These are phyloP conservation scores for Apoda limacodes DNA, from an alignment of 2,888 invertebrate genomes.

Conservation along the genomic window DNA sequence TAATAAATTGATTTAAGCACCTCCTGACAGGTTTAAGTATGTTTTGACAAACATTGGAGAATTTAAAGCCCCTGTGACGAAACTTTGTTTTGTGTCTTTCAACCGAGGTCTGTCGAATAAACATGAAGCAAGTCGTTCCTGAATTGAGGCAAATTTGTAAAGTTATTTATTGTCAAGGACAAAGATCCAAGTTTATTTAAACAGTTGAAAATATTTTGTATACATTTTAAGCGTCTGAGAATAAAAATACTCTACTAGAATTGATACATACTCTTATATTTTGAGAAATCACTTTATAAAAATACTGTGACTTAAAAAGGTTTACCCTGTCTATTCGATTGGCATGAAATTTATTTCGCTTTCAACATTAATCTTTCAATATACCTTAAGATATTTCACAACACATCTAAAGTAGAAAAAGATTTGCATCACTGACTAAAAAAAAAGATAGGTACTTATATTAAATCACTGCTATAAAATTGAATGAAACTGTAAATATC, in stretches of 20 bases:
- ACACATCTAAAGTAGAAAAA: constrained; percentile 20
- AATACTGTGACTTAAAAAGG: too few relatives aligned
- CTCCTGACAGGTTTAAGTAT: constrained; percentile 62
- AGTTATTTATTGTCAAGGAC: too few relatives aligned
- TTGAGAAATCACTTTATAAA: too few relatives aligned
- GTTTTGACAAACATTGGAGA: constrained; percentile 64
- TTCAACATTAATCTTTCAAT: too few relatives aligned
- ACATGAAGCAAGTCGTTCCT: constrained; percentile 34
- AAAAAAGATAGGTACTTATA: constrained; percentile 22
- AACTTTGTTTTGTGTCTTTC: constrained; percentile 48
- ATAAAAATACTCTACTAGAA: too few relatives aligned
- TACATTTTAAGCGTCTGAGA: too few relatives aligned
- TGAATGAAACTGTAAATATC: constrained; percentile 25
- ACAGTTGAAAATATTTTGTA: too few relatives aligned
- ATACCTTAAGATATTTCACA: too few relatives aligned
- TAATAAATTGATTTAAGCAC: constrained; percentile 67
- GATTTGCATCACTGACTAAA: constrained; percentile 20
- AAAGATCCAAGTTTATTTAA: too few relatives aligned
- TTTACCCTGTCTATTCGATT: too few relatives aligned
- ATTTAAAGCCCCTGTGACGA: constrained; percentile 50
- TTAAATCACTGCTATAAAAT: constrained; percentile 23
- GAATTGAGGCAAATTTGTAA: constrained; percentile 32
- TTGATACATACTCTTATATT: too few relatives aligned
- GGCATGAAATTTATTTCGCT: too few relatives aligned
- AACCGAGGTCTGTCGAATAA: constrained; percentile 34